A percentile compares a stretch with the other conserved stretches of the same genome.
Conservation (phyloP, 2,113 vertebrate genomes). For the Coreoperca whiteheadi region DNA sequence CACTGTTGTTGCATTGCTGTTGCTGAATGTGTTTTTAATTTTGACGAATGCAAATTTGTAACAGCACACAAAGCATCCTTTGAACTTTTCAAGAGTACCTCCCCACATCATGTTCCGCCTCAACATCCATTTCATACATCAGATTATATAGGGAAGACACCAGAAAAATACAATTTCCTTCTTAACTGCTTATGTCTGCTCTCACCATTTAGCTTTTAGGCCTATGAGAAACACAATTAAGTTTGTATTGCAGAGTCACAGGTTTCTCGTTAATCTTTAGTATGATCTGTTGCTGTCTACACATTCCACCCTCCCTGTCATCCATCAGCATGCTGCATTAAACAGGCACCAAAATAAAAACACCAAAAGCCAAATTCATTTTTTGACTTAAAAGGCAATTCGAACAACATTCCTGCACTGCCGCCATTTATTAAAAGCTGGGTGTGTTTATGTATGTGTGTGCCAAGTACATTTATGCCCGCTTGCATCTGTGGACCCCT, state of each 20-base stretch:
- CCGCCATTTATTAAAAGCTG: slow-evolving; percentile 30
- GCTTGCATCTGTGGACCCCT: slow-evolving; percentile 31
- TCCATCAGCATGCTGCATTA: neutral
- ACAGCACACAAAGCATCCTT: slow-evolving; percentile 16
- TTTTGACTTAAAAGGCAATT: slow-evolving; percentile 10
- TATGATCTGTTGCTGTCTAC: slow-evolving; percentile 14
- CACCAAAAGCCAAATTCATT: slow-evolving; percentile 14
- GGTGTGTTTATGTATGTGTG: slow-evolving; percentile 18
- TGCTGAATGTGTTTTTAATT: slow-evolving; percentile 9
- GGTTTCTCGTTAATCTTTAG: slow-evolving; percentile 23
- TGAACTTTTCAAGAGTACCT: slow-evolving; percentile 25
- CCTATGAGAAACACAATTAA: slow-evolving; percentile 5
- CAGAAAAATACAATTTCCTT: slow-evolving; percentile 15
- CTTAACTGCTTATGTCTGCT: neutral
- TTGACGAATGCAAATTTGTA: slow-evolving; percentile 29
- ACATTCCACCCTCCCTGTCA: neutral
- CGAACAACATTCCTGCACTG: neutral
- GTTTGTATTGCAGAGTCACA: slow-evolving; percentile 2
- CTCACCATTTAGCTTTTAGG: neutral
- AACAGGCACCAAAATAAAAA: slow-evolving; percentile 27
- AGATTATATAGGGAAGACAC: slow-evolving; percentile 4
- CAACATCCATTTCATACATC: slow-evolving; percentile 33
- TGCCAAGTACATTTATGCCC: slow-evolving; percentile 35
- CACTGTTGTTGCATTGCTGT: neutral
- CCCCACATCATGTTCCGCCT: slow-evolving; percentile 2